Evolutionary conservation across 1,140 invertebrate species (phyloP).

Genomic region (Drosophila murphyi): DNA sequence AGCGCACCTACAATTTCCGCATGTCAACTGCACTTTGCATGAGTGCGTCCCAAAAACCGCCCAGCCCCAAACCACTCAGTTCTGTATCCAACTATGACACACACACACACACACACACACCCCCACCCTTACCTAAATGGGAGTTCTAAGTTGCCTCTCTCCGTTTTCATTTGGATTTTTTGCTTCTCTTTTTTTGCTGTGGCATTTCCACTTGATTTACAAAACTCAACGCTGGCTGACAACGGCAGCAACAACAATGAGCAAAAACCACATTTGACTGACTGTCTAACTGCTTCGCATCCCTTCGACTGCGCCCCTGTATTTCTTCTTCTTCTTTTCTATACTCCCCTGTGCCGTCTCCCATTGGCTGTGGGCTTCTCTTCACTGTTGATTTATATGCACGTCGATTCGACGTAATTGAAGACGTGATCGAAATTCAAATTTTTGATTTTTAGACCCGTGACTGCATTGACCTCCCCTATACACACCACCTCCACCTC

Average conservation of each 20-base stretch:
- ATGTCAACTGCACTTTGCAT: slow-evolving; percentile 81
- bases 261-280: slow-evolving; percentile 72
- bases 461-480: slow-evolving; percentile 59
- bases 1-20: slow-evolving; percentile 77
- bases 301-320: too few relatives aligned
- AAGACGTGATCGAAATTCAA: slow-evolving; percentile 83
- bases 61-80: neutral
- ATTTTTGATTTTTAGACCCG: slow-evolving; percentile 77
- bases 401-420: slow-evolving; percentile 83
- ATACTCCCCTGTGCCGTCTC: neutral
- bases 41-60: slow-evolving; percentile 56
- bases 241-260: slow-evolving; percentile 56
- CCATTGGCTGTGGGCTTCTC: slow-evolving; percentile 1
- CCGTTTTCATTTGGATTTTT: slow-evolving; percentile 1
- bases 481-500: neutral
- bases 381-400: slow-evolving; percentile 80
- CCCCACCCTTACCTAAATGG: neutral
- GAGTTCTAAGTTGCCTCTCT: slow-evolving; percentile 12
- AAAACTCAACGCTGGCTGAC: slow-evolving; percentile 65
- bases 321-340: too few relatives aligned
- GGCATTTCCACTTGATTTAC: slow-evolving; percentile 80
- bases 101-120: slow-evolving; percentile 21
- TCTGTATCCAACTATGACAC: slow-evolving; percentile 2
- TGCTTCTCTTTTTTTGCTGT: slow-evolving; percentile 44
- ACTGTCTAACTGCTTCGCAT: slow-evolving; percentile 52